A percentile compares a stretch with the other conserved stretches of the same genome.
These are phyloP conservation scores for Apotomis capreana DNA, from an alignment of 2,888 invertebrate species.

Conservation along the genomic window DNA sequence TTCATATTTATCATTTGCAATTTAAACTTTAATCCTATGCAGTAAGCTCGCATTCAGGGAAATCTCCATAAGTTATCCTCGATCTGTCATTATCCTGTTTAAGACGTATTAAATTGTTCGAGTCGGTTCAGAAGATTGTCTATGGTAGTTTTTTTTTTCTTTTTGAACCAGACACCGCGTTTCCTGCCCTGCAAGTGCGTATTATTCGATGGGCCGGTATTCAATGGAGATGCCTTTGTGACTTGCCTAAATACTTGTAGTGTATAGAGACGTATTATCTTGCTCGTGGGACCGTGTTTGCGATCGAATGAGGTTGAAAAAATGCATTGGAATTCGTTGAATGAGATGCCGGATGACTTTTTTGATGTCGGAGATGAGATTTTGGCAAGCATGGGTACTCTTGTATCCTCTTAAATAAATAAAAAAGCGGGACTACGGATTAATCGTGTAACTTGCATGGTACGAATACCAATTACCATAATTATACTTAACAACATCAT, in stretches of 20 bases:
- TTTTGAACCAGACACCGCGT: slow-evolving; percentile 77
- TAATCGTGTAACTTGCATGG: no score
- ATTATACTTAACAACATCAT: no score
- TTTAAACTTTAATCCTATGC: slow-evolving; percentile 4
- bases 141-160: slow-evolving; percentile 56
- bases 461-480: no score
- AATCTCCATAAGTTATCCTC: slow-evolving; percentile 12
- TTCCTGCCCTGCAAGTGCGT: slow-evolving; percentile 79
- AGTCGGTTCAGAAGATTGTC: slow-evolving; percentile 64
- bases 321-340: slow-evolving; percentile 43
- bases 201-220: slow-evolving; percentile 64
- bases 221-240: slow-evolving; percentile 76
- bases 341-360: slow-evolving; percentile 23
- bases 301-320: slow-evolving; percentile 45
- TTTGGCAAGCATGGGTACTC: background rate
- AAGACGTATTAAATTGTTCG: slow-evolving; percentile 55
- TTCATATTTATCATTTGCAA: background rate
- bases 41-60: background rate
- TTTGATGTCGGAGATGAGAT: slow-evolving; percentile 17
- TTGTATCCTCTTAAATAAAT: background rate
- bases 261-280: slow-evolving; percentile 71
- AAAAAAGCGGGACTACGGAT: background rate
- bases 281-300: slow-evolving; percentile 65
- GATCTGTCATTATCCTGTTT: slow-evolving; percentile 50
- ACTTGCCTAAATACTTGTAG: slow-evolving; percentile 78